Percentiles rank a stretch among this genome's conserved stretches.
Evolutionary conservation across 2,888 invertebrate genomes (phyloP).

Genomic region (Chrysolina haemoptera): DNA sequence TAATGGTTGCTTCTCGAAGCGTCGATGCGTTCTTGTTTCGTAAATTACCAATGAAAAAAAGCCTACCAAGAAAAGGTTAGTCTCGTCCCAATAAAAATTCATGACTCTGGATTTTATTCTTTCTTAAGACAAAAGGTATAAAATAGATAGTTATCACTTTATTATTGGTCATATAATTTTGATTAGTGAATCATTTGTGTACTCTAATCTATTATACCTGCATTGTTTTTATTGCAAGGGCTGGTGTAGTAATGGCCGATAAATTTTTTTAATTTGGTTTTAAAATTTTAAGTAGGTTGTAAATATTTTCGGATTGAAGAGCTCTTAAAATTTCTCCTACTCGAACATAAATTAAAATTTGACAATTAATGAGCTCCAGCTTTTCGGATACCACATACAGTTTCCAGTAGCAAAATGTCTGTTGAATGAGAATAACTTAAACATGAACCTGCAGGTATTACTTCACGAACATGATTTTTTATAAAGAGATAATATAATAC

Average conservation of each 20-base stretch:
- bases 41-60: slow-evolving; percentile 47
- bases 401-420: slow-evolving; percentile 7
- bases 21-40: slow-evolving; percentile 53
- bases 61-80: slow-evolving; percentile 35
- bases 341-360: slow-evolving; percentile 15
- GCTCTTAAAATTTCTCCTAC: slow-evolving; percentile 3
- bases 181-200: slow-evolving; percentile 50
- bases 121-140: slow-evolving; percentile 52
- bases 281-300: slow-evolving; percentile 47
- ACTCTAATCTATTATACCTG: slow-evolving; percentile 46
- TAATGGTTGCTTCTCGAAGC: slow-evolving; percentile 58
- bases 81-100: slow-evolving; percentile 55
- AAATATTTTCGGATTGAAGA: slow-evolving; percentile 38
- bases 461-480: too few relatives aligned
- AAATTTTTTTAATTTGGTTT: slow-evolving; percentile 49
- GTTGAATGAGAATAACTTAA: background rate
- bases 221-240: slow-evolving; percentile 49
- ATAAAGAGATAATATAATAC: too few relatives aligned
- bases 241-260: slow-evolving; percentile 46
- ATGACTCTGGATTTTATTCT: slow-evolving; percentile 54
- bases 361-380: background rate
- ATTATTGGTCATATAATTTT: slow-evolving; percentile 55
- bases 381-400: background rate
- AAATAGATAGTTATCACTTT: slow-evolving; percentile 55
- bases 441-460: background rate